These are phyloP conservation scores for Nesospiza acunhae DNA, from an alignment of 2,113 vertebrate species.

Conservation along the genomic window DNA sequence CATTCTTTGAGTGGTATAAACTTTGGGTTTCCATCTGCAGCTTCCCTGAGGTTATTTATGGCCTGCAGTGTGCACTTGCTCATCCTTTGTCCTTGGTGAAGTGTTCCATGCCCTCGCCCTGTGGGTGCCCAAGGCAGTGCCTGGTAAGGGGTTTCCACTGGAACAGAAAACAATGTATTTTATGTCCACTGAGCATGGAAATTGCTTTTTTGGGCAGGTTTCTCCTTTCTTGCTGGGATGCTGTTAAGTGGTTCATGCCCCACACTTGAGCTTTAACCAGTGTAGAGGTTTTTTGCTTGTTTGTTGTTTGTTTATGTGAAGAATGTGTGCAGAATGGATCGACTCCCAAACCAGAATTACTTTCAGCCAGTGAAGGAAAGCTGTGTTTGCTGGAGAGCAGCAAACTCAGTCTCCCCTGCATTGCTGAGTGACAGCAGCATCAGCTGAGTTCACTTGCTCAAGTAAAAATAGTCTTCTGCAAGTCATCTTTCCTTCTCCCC, in stretches of 20 bases:
- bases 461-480: background rate
- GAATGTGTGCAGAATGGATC: background rate
- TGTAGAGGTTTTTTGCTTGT: background rate
- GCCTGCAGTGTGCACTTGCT: background rate
- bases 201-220: background rate
- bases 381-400: background rate
- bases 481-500: background rate
- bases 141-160: background rate
- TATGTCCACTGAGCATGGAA: background rate
- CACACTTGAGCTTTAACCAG: background rate
- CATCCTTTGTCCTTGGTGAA: conserved; percentile 26
- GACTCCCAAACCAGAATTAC: background rate
- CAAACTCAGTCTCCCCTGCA: background rate
- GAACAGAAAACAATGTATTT: background rate
- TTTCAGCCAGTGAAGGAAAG: background rate
- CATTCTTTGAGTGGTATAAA: background rate
- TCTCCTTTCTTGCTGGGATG: background rate
- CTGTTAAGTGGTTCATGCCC: background rate
- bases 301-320: background rate
- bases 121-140: background rate
- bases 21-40: background rate
- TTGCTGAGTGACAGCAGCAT: background rate
- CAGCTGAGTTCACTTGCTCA: background rate
- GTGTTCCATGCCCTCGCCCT: background rate
- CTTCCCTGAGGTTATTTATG: background rate